Evolutionary conservation across 2,888 invertebrate species (phyloP), one percentile per base, ranked within the genome.

Genomic region (Euplexia lucipara): DNA sequence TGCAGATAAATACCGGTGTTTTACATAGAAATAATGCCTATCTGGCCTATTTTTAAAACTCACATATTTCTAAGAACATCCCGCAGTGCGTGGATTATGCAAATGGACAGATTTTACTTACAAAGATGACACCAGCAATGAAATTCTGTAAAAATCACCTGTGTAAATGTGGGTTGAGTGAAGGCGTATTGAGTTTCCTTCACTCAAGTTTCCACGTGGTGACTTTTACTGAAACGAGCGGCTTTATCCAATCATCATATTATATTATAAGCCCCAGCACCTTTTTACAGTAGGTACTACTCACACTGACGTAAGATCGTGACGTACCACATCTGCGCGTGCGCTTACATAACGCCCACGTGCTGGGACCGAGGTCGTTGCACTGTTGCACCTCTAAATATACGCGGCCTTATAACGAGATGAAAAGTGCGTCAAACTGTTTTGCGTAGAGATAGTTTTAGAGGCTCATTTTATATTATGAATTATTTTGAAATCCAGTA

Each of bases 281-380:
- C 70, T 48, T 69, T 37, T 14, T 20, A 22, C 10, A n/a, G 0
- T 30, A 20, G 22, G 32, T 51, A 66, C 32, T 49, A 56, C 39
- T 45, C 49, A 39, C 42, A 30, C 39, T 42, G 22, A 35, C 56
- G 26, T 48, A 53, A 63, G 10, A 14, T n/a, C 34, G 57, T 63
- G 58, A 76, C 77, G 77, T 45, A 30, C 18, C 41, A 54, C 64
- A 59, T 35, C 16, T 70, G 70, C 62, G 63, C 44, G 9, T 49
- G 57, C 70, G 63, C 53, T 79, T 66, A 78, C 63, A 69, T 66
- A 79, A 79, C 45, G 12, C 51, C 58, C 79, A 81, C 81, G 67
- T 81, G 76, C 12, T 37, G 41, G 3, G 39, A 53, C 0, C 56
- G 77, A 75, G 82, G 81, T 82, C 75, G 68, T 52, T 81, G 83